These are phyloP conservation scores for Pteria penguin DNA, from an alignment of 2,888 invertebrate genomes.

Conservation along the genomic window DNA sequence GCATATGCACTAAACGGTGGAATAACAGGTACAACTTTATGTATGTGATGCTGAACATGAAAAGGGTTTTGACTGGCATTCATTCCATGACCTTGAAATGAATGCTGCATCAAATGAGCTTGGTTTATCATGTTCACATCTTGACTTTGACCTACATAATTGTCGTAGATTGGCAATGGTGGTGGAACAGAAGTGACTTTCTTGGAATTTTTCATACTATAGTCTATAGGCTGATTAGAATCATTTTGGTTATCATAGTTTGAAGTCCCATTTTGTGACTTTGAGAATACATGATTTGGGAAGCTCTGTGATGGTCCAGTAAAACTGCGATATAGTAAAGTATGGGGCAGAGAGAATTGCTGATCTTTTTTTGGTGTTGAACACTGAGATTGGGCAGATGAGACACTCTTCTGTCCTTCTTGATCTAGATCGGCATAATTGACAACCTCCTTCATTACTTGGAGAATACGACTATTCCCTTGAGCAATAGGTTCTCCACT, in stretches of 20 bases:
- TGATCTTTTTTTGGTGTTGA: slow-evolving; percentile 15
- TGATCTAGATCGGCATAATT: slow-evolving; percentile 72
- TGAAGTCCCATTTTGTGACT: slow-evolving; percentile 6
- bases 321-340: slow-evolving; percentile 33
- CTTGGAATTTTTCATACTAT: slow-evolving; percentile 58
- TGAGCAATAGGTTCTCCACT: slow-evolving; percentile 48
- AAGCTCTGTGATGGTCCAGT: slow-evolving; percentile 10
- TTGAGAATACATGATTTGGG: slow-evolving; percentile 9
- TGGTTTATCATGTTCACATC: background rate
- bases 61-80: slow-evolving; percentile 24
- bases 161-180: slow-evolving; percentile 57
- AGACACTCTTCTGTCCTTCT: background rate
- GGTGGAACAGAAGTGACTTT: slow-evolving; percentile 18
- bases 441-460: slow-evolving; percentile 77
- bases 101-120: slow-evolving; percentile 29
- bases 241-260: slow-evolving; percentile 44
- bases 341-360: slow-evolving; percentile 26
- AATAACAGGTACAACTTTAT: slow-evolving; percentile 30
- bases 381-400: slow-evolving; percentile 12
- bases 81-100: slow-evolving; percentile 19
- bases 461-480: slow-evolving; percentile 71
- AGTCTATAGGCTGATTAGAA: slow-evolving; percentile 72
- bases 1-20: slow-evolving; percentile 81
- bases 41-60: slow-evolving; percentile 13
- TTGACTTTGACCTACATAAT: slow-evolving; percentile 54